These are phyloP conservation scores for Calycopis cecrops DNA, from an alignment of 1,140 invertebrate species.

Conservation along the genomic window DNA sequence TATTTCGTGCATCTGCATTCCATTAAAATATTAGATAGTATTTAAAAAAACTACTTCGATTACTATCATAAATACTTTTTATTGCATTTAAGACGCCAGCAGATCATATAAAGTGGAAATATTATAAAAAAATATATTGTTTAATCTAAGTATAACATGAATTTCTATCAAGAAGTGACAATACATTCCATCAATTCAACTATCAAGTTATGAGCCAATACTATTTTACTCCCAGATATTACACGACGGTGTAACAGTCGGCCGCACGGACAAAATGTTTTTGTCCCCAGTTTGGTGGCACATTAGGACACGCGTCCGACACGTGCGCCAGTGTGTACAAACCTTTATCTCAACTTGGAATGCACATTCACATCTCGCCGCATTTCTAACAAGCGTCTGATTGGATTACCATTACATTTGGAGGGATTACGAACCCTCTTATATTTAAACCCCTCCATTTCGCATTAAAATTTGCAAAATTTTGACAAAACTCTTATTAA, in stretches of 20 bases:
- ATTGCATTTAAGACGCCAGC: too few species aligned
- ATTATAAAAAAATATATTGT: too few species aligned
- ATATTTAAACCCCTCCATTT: conserved; percentile 22
- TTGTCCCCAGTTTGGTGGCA: conserved; percentile 39
- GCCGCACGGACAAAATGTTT: conserved; percentile 39
- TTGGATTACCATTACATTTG: conserved; percentile 52
- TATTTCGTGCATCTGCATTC: too few species aligned
- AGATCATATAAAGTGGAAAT: too few species aligned
- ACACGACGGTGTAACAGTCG: conserved; percentile 38
- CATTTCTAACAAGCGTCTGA: conserved; percentile 49
- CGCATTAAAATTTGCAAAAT: conserved; percentile 2
- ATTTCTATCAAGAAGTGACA: too few species aligned
- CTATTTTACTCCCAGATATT: conserved; percentile 16
- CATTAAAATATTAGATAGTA: too few species aligned
- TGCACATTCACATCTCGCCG: conserved; percentile 59
- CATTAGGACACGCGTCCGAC: conserved; percentile 51
- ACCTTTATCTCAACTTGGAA: conserved; percentile 52
- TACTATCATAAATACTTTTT: too few species aligned
- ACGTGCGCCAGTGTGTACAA: conserved; percentile 45
- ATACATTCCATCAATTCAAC: too few species aligned
- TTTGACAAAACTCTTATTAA: background rate
- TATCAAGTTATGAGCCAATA: background rate
- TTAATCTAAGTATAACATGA: too few species aligned
- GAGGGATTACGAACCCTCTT: conserved; percentile 4
- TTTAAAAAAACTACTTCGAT: too few species aligned